Base-by-base conservation (phyloP, 2,888 invertebrate species). In the Vannuccia rotundouncinata region DNA sequence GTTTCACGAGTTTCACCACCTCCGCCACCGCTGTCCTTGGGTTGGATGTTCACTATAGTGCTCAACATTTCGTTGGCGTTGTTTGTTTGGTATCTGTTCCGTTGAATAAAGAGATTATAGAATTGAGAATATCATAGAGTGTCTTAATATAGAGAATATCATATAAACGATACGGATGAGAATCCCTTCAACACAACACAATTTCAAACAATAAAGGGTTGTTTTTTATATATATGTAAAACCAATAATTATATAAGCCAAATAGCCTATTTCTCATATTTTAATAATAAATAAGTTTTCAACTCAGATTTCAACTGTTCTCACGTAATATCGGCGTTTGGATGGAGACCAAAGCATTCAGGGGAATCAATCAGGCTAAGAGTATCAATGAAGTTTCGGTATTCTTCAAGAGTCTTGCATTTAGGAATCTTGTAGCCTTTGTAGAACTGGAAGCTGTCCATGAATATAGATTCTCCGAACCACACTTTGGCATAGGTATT, bases 11-110 rank as follows among this genome's bases (percentile, higher is more conserved):
- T 94, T 89, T 97, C 96, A 0, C 95, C 95, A 0, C 94, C 94
- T 82, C 92, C 92, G 74, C 86, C 85, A 0, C 94, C 94, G 0
- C 95, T 93, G 89, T 97, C 95, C 86, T 97, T 97, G 0, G 97
- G 97, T 86, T 97, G 96, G n/a, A 97, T 96, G 86, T 92, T 95
- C 66, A 97, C 90, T 84, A 97, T 95, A 0, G 95, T 95, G 85
- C 95, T 94, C 85, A 97, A 90, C 85, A 97, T 95, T 83, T 91
- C 93, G 89, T 88, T 88, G 29, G 95, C 95, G 74, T 95, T 95
- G 86, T 96, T 96, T 82, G 96, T 97, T 89, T 96, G 95, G 89
- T 96, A 90, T n/a, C 90, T 90, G 84, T 0, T n/a, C n/a, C n/a
- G n/a, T n/a, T 83, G 78, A 60, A 17, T 29, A 17, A 17, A n/a